A percentile compares a stretch with the other conserved stretches of the same genome.
These are phyloP conservation scores for Nerophis lumbriciformis DNA, from an alignment of 2,113 vertebrate genomes.

Conservation along the genomic window DNA sequence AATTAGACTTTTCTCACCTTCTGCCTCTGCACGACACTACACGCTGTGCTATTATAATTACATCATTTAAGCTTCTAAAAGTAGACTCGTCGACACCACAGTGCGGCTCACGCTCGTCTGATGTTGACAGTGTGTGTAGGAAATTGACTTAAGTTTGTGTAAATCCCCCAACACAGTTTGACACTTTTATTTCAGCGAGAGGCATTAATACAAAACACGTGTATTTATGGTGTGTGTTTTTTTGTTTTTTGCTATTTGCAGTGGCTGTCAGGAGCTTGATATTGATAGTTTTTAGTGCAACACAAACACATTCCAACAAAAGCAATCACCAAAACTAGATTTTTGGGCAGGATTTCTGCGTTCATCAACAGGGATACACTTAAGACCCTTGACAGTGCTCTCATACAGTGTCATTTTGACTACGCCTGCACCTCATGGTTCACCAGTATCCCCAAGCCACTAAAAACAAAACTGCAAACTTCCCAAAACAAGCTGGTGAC, in stretches of 20 bases:
- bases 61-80: neutral
- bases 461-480: too few relatives aligned
- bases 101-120: neutral
- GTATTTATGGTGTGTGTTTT: neutral
- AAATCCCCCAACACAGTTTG: slow-evolving; percentile 2
- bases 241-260: neutral
- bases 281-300: slow-evolving; percentile 14
- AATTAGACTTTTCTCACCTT: neutral
- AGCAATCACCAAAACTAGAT: too few relatives aligned
- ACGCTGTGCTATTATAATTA: neutral
- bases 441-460: too few relatives aligned
- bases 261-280: slow-evolving; percentile 5
- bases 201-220: slow-evolving; percentile 3
- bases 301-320: slow-evolving; percentile 7
- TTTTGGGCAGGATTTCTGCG: too few relatives aligned
- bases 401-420: too few relatives aligned
- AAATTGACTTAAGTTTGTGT: neutral
- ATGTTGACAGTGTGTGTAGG: too few relatives aligned
- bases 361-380: too few relatives aligned
- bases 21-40: neutral
- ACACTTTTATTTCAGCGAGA: slow-evolving; percentile 1
- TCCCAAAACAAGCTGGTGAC: too few relatives aligned
- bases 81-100: neutral
- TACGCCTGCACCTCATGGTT: too few relatives aligned
- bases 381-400: too few relatives aligned